Conservation (phyloP, 2,113 vertebrate genomes). For the Rhinoptilus africanus region DNA sequence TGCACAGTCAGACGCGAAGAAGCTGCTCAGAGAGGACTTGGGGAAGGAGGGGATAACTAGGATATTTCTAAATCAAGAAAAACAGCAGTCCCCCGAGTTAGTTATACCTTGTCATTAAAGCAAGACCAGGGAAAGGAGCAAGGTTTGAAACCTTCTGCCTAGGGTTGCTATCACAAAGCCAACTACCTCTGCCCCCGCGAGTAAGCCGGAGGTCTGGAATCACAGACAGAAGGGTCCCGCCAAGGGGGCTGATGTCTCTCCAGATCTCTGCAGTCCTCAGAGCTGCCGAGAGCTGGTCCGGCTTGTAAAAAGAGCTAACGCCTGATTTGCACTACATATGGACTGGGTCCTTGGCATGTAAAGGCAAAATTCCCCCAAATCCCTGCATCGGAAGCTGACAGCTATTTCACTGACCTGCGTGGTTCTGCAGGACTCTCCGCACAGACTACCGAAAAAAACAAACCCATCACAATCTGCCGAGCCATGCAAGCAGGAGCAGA, state of each 20-base stretch:
- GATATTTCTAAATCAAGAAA: background rate
- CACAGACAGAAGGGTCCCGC: background rate
- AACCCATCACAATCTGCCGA: background rate
- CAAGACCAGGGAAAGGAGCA: background rate
- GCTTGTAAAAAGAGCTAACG: background rate
- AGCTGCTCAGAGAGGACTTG: background rate
- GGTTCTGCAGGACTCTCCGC: background rate
- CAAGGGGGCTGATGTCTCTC: accelerated
- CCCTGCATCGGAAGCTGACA: accelerated
- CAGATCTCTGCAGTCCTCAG: background rate
- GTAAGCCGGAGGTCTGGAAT: background rate
- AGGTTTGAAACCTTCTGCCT: background rate
- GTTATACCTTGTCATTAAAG: background rate
- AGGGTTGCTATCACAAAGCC: background rate
- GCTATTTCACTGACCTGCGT: background rate
- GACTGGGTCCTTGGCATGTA: accelerated
- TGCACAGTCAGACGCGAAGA: background rate
- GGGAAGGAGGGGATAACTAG: background rate
- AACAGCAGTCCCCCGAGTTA: background rate
- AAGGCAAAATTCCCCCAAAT: background rate
- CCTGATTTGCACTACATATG: background rate
- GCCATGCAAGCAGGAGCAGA: background rate
- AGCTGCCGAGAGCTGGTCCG: background rate
- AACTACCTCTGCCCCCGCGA: accelerated
- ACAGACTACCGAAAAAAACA: background rate